Evolutionary conservation across 2,888 invertebrate genomes (phyloP), one percentile per base, ranked within the genome.

Genomic region (Lasius platythorax): DNA sequence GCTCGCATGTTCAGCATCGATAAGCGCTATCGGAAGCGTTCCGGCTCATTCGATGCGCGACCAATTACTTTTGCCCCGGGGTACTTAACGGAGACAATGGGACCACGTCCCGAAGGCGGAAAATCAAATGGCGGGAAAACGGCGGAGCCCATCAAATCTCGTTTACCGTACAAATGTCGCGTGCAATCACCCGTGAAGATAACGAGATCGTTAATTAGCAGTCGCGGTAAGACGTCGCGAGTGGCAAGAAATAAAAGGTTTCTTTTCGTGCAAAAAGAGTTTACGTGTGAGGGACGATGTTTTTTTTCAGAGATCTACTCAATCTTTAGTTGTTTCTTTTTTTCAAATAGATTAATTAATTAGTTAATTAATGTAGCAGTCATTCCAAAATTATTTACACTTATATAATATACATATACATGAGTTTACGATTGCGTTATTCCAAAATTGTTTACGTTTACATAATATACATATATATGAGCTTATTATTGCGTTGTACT

Each of bases 201-300:
- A 90, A 89, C 84, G 87, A 90, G 88, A 88, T 86, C 76, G 87
- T 87, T 88, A 89, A 89, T 90, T 88, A 90, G 84, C 18, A 50
- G 46, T 66, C 78, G 83, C 66, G 76, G 83, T 50, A 84, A 85
- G 79, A 83, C 70, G 56, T 3, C 43, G 33, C 33, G 43, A 30
- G 43, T 43, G 2, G 2, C 9, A 15, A 1, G 66, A 75, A 66
- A 46, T 9, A 64, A 75, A 37, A 46, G 66, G 15, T 1, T 23
- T 37, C 40, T 3, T 23, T 11, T n/a, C 11, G 23, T 50, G n/a
- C 5, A 64, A 37, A 75, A 33, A 33, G 4, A 23, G 2, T 5
- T 6, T 37, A 30, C 23, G 2, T 33, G 9, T 15, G 4, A 28
- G 18, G 5, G 33, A 23, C 2, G 0, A 50, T 75, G 23, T 66